Evolutionary conservation across 2,888 invertebrate species (phyloP).

Genomic region (Melanargia galathea): DNA sequence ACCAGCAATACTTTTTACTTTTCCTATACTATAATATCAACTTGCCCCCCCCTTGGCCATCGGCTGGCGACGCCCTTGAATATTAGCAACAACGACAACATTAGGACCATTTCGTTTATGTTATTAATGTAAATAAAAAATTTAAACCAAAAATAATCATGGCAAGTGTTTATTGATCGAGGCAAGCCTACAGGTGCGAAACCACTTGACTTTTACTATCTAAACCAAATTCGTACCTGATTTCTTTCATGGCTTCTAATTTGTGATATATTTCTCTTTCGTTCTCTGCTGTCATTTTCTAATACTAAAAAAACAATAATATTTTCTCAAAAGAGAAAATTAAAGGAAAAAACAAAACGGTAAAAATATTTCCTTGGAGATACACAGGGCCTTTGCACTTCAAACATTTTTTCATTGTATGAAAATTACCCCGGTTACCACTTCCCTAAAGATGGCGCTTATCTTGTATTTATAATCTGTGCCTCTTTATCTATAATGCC

Average conservation of each 20-base stretch:
- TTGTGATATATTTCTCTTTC: slow-evolving; percentile 95
- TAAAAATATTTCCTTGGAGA: background rate
- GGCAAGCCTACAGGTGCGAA: slow-evolving; percentile 70
- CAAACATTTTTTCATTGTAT: too few species aligned
- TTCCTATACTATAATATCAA: too few species aligned
- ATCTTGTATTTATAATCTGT: too few species aligned
- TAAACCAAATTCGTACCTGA: slow-evolving; percentile 83
- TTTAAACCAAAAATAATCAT: slow-evolving; percentile 44
- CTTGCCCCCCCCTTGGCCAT: too few species aligned
- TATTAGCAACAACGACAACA: too few species aligned
- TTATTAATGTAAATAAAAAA: too few species aligned
- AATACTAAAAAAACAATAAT: slow-evolving; percentile 40
- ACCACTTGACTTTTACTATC: slow-evolving; percentile 44
- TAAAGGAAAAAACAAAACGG: slow-evolving; percentile 34
- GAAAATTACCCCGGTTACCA: too few species aligned
- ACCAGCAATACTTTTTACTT: too few species aligned
- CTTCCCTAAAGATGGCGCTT: too few species aligned
- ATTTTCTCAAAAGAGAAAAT: slow-evolving; percentile 32
- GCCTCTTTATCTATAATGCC: too few species aligned
- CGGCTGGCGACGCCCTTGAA: too few species aligned
- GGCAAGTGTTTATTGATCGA: slow-evolving; percentile 76
- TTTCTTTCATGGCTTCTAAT: slow-evolving; percentile 96
- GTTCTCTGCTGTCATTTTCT: slow-evolving; percentile 87
- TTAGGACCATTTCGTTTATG: too few species aligned
- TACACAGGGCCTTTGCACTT: background rate